Base-by-base conservation (phyloP, 2,888 invertebrate genomes). In the Erebia palarica region DNA sequence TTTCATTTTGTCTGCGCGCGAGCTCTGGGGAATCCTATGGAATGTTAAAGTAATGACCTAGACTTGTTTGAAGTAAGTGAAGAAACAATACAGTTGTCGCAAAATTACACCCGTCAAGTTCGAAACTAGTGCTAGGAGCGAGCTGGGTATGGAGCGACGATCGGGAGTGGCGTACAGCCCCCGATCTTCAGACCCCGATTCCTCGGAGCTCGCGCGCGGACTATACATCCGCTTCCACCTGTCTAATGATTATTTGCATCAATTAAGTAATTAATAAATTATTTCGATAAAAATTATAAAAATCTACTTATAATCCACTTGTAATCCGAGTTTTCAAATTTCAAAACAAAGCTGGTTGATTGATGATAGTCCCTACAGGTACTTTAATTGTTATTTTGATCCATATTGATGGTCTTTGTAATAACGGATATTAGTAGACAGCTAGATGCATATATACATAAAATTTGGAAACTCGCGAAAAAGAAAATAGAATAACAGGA, bases 381-480 rank as follows among this genome's bases (percentile, higher is more conserved):
- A 44, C 11, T 60, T 47, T 47, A 47, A 63, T 21, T 63, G 63
- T 49, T 14, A 21, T n/a, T 47, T 61, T 61, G 47, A 60, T 42
- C 58, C 60, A 60, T 60, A 42, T 21, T 63, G 49, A 14, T 49
- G 63, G 14, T 63, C 63, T 63, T 63, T 63, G 3, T 61, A 61
- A 11, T 44, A 11, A 47, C 16, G 44, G 16, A 47, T 61, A 10
- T 13, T 47, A 16, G 13, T 47, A 16, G 11, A 5, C 18, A 61
- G 36, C 7, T 36, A 36, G 36, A 36, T 36, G 36, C 2, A 5
- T 47, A 16, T 18, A 44, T 8, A 16, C 3, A 1, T 51, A 16
- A 9, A 58, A 27, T 58, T 27, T 8, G 8, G 36, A 36, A 36
- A 9, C 18, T 10, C 10, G 10, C 18, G 18, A 55, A 55, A 18